Conservation (phyloP, 2,888 invertebrate species). For the Deilephila elpenor region DNA sequence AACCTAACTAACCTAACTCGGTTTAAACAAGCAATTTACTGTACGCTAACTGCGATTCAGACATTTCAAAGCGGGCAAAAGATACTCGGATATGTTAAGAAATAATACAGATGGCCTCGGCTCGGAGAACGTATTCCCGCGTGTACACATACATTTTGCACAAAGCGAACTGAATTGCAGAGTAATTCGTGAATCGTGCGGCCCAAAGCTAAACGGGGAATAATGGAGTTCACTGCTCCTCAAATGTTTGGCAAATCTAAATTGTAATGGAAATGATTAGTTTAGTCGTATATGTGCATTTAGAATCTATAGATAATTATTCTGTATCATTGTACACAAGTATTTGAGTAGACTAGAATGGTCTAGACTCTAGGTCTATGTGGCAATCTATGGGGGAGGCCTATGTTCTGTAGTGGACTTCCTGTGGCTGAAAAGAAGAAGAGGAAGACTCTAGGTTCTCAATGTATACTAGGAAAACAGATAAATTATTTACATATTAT, state of each 20-base stretch:
- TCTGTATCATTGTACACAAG: too few species aligned
- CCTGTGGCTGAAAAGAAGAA: too few species aligned
- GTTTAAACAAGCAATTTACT: not conserved
- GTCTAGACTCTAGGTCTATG: too few species aligned
- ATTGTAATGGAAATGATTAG: not conserved
- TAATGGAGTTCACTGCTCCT: not conserved
- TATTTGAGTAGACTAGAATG: too few species aligned
- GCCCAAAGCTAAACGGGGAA: not conserved
- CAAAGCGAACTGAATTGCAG: not conserved
- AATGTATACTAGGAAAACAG: too few species aligned
- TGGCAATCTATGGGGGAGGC: too few species aligned
- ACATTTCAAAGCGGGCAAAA: not conserved
- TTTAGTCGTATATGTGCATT: not conserved
- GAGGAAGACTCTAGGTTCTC: too few species aligned
- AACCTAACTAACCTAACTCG: too few species aligned
- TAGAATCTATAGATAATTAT: too few species aligned
- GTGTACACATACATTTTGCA: not conserved
- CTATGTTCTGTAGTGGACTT: too few species aligned
- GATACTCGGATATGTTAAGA: conserved; percentile 1
- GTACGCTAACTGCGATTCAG: not conserved
- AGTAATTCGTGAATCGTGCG: conserved; percentile 5
- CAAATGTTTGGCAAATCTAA: not conserved
- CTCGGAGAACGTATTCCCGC: conserved; percentile 2
- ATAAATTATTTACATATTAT: too few species aligned
- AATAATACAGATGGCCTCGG: conserved; percentile 9